Conservation (phyloP, 2,113 vertebrate species). For the Zosterops hypoxanthus region DNA sequence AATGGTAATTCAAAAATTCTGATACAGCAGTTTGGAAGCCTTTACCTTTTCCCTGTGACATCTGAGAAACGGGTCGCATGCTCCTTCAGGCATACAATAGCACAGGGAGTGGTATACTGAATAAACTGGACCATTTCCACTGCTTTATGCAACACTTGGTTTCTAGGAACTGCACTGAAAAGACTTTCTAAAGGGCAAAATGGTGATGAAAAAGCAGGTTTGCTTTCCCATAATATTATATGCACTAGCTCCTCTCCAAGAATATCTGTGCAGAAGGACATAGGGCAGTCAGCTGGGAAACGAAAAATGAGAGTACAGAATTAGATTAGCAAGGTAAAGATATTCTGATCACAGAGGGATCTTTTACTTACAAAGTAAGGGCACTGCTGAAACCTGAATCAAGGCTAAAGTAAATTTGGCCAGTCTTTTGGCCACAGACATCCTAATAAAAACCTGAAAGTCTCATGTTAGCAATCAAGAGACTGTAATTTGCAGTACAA, state of each 20-base stretch:
- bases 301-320: neutral
- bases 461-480: constrained; percentile 65
- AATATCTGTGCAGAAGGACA: neutral
- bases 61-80: neutral
- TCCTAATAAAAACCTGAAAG: constrained; percentile 57
- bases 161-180: neutral
- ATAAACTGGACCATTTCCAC: neutral
- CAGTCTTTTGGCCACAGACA: constrained; percentile 45
- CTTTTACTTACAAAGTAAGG: constrained; percentile 36
- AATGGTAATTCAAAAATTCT: neutral
- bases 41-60: neutral
- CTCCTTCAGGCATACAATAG: neutral
- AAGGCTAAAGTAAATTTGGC: constrained; percentile 50
- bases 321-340: neutral
- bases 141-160: neutral
- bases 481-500: constrained; percentile 63
- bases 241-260: neutral
- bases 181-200: neutral
- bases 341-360: constrained; percentile 54
- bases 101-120: neutral
- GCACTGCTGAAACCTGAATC: constrained; percentile 36
- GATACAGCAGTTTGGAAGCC: neutral
- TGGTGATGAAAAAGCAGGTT: neutral
- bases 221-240: neutral
- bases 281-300: neutral